phyloP scores from a whole-genome alignment of 2,888 invertebrate species.

The Papilio elwesi region DNA sequence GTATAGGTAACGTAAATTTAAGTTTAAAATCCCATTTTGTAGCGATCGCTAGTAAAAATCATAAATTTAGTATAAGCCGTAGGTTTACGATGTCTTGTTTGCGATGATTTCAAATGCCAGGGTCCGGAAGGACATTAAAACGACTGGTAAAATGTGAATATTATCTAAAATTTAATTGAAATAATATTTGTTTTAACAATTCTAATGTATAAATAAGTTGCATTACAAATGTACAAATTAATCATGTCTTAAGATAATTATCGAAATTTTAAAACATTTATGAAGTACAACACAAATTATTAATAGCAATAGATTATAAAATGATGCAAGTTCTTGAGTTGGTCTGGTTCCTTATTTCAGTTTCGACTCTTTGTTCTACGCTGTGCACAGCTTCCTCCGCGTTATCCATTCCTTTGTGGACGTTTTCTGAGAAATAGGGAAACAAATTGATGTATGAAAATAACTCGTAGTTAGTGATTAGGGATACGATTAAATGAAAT shows the following conservation, averaged over 20 bases:
- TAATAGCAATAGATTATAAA: constrained; percentile 59
- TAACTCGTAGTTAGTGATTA: not conserved
- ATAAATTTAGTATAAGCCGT: too few relatives aligned
- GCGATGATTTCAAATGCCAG: too few relatives aligned
- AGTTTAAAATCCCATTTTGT: too few relatives aligned
- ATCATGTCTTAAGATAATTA: constrained; percentile 50
- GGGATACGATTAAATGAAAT: not conserved
- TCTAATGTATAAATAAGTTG: constrained; percentile 26
- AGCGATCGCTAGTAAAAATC: too few relatives aligned
- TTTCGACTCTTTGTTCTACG: constrained; percentile 74
- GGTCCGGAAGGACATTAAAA: not conserved
- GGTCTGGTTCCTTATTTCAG: constrained; percentile 77
- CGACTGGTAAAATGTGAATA: not conserved
- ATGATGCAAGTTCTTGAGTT: constrained; percentile 79
- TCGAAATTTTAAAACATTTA: constrained; percentile 56
- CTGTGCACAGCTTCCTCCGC: constrained; percentile 74
- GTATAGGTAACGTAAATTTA: too few relatives aligned
- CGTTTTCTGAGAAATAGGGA: constrained; percentile 62
- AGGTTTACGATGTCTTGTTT: too few relatives aligned
- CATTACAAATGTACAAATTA: constrained; percentile 41
- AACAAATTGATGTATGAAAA: not conserved
- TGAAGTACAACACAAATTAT: constrained; percentile 56
- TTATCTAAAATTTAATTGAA: constrained; percentile 9
- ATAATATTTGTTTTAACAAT: not conserved
- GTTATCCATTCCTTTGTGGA: constrained; percentile 73